Percentiles rank a stretch among this genome's conserved stretches.
Conservation (phyloP, 2,797 vertebrate genomes). For the Lagocephalus sceleratus region DNA sequence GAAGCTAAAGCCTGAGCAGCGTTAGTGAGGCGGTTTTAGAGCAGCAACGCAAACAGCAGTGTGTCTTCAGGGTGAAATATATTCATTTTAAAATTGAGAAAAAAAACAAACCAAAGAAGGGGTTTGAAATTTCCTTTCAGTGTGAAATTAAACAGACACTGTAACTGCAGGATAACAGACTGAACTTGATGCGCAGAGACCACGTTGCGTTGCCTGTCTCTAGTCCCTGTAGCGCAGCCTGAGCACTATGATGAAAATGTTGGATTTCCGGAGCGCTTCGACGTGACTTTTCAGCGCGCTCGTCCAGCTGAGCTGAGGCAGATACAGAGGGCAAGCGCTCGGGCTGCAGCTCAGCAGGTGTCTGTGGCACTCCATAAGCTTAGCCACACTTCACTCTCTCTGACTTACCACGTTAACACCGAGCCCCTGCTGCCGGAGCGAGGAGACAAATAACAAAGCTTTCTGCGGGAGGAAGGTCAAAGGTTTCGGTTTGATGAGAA, state of each 20-base stretch:
- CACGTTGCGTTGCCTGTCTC: no score
- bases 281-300: slow-evolving; percentile 11
- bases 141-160: background rate
- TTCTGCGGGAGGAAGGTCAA: slow-evolving; percentile 63
- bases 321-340: slow-evolving; percentile 26
- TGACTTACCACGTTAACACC: slow-evolving; percentile 56
- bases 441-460: slow-evolving; percentile 52
- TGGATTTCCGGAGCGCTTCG: background rate
- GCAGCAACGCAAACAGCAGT: background rate
- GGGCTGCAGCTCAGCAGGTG: slow-evolving; percentile 33
- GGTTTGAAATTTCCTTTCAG: background rate
- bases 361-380: slow-evolving; percentile 42
- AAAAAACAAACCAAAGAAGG: background rate
- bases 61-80: background rate
- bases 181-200: no score
- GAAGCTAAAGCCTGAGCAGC: background rate
- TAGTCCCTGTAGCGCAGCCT: slow-evolving; percentile 21
- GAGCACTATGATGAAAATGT: slow-evolving; percentile 15
- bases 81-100: background rate
- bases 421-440: slow-evolving; percentile 48
- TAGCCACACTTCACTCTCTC: slow-evolving; percentile 44
- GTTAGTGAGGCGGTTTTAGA: slow-evolving; percentile 1
- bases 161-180: background rate
- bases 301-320: slow-evolving; percentile 15
- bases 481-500: slow-evolving; percentile 50